Evolutionary conservation across 2,113 vertebrate species (phyloP), one percentile per base, ranked within the genome.

Genomic region (Acrocephalus kingi): DNA sequence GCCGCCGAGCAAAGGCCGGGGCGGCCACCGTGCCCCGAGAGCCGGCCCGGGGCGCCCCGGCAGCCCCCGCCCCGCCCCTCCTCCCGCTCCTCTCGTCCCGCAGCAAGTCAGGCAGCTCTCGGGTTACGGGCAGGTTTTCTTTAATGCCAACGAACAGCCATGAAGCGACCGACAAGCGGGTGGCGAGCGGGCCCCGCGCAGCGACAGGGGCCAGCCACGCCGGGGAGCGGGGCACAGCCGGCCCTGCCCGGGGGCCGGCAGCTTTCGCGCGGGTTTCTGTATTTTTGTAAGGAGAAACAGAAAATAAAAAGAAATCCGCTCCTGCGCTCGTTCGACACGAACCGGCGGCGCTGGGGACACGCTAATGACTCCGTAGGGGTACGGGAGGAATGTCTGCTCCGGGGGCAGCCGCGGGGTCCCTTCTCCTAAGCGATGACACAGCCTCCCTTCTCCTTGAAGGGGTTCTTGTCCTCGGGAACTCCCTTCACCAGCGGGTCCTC

Each of bases 391-490:
- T 18, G 46, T 63, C 84, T 94, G 78, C 91, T 73, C 66, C 77
- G 72, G 55, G 49, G 87, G 55, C 87, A 77, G 71, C 54, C 64
- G 71, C 67, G 5, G 72, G 45, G 31, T 5, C 51, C 13, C 9
- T 55, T 45, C 28, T 61, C 75, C 98, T 98, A 99, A 84, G 98
- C 98, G 97, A 99, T 98, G 87, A 99, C 97, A 94, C 99, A 99
- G 93, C 99, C 99, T 89, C 99, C 99, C 97, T 99, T 99, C 96
- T 99, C 99, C 97, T 99, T 99, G 97, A 99, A 99, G 61, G 99
- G 99, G 92, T 99, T 99, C 97, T 99, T 99, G 37, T 99, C 99
- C 93, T 99, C 99, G n/a, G 99, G 96, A 85, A 99, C 98, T 22
- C 99, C 99, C 97, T 99, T 99, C 87, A 99, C 98, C 31, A 99